Evolutionary conservation across 2,888 invertebrate species (phyloP), one percentile per base, ranked within the genome.

Genomic region (Charanyca ferruginea): DNA sequence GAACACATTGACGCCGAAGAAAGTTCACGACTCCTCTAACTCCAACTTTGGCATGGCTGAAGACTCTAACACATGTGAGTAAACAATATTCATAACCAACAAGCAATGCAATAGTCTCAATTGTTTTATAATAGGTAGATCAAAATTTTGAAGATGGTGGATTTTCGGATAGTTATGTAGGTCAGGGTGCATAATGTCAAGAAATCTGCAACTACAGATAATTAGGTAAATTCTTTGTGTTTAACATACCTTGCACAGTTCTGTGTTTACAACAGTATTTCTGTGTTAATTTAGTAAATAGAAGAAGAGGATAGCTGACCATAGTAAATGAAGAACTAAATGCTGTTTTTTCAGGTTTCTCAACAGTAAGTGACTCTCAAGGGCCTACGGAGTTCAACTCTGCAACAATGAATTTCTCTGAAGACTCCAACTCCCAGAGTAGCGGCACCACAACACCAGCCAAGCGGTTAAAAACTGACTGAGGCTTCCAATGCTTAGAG

Each of bases 361-460:
- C 98, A 20, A 98, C 98, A 80, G 98, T 98, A 8, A 98, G 98
- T 89, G 98, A 98, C 92, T 98, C 98, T 1, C 98, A 98, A 93
- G 98, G 98, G 18, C 97, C 98, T 1, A 98, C 98, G 32, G 98
- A 98, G 78, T 98, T 97, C 86, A 98, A 98, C 66, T 98, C 98
- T n/a, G 96, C 97, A 22, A 97, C 98, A 87, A 96, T 98, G 96
- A 98, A 98, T 78, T 98, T 98, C 91, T 98, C 98, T 0, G 98
- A 98, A 92, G 98, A 98, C 90, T 98, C 98, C 13, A 98, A 98
- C 94, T 98, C 98, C 0, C 98, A 98, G 91, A 97, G 98, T 85
- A 98, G 98, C 88, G 98, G 98, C 85, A 97, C 97, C 60, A 94
- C 93, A 67, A 95, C 95, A 18, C 96, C 97, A 5, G 97, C 97